These are phyloP conservation scores for Pontoporia blainvillei DNA, from an alignment of 2,113 vertebrate species.

Conservation along the genomic window DNA sequence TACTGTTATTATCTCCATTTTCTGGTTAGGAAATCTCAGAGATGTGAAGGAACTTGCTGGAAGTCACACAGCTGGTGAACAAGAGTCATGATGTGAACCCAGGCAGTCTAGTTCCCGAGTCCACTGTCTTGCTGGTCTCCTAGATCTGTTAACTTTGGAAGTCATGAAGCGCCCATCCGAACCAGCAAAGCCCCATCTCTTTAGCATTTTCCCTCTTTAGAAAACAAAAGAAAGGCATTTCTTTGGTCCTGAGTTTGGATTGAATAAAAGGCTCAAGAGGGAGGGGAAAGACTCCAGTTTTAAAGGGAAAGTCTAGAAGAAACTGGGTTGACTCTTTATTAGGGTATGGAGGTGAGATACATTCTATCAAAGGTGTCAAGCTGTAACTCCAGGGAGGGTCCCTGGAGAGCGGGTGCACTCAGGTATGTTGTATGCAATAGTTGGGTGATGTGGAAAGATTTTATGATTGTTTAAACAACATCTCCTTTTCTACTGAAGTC, in stretches of 20 bases:
- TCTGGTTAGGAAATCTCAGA: background rate
- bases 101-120: background rate
- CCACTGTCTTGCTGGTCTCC: background rate
- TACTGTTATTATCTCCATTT: background rate
- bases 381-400: background rate
- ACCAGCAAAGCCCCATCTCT: background rate
- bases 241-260: background rate
- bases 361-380: background rate
- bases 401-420: background rate
- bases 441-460: background rate
- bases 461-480: conserved; percentile 7
- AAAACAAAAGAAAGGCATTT: background rate
- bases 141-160: background rate
- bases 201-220: background rate
- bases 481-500: background rate
- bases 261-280: background rate
- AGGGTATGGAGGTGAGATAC: background rate
- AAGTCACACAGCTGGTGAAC: background rate
- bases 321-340: background rate
- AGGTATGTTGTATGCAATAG: background rate
- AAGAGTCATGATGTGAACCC: background rate
- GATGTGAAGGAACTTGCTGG: background rate
- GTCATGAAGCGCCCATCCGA: background rate
- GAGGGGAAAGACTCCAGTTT: background rate
- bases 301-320: background rate